Base-by-base conservation (phyloP, 2,797 vertebrate species). In the Champsocephalus esox region DNA sequence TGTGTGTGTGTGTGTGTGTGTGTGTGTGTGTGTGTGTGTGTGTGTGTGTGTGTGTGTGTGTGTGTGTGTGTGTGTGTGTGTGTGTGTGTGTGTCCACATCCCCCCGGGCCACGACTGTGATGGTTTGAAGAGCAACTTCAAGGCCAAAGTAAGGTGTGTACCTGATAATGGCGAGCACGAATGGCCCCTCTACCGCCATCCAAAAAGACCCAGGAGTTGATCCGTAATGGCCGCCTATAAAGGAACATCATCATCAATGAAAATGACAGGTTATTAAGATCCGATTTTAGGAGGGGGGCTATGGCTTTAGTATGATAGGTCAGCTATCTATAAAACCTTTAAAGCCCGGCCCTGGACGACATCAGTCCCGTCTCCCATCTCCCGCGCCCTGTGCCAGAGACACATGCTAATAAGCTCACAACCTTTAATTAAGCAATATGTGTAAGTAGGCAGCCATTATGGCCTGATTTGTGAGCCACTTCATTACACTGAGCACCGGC, bases 341-440 rank as follows among this genome's bases (percentile, higher is more conserved):
- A 98, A 96, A 96, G 93, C 95, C 95, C 91, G 90, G 95, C 93
- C 93, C 93, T 94, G 95, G 94, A 95, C 93, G 96, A 95, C 96
- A 95, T 94, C 92, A 94, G 95, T 95, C 96, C 95, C 92, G 93
- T 94, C 95, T 94, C 95, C 95, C 92, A 82, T 89, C 87, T 87
- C 82, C 89, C 88, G 93, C 89, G 90, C 95, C 96, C 95, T 91
- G 89, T 92, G 93, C 95, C 95, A 95, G 95, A 97, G 97, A 99
- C 97, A 99, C 98, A 98, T 99, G 98, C 98, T 99, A 99, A 99
- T 98, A 99, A 98, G 96, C 97, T 96, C 96, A 98, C 97, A 98
- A 97, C 97, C 98, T 99, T 98, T 99, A 99, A 99, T 99, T 98
- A 99, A 99, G 97, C 97, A 96, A 97, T 99, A 99, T 97, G 97